Evolutionary conservation across 2,113 vertebrate genomes (phyloP).

Genomic region (Nannospalax galili): DNA sequence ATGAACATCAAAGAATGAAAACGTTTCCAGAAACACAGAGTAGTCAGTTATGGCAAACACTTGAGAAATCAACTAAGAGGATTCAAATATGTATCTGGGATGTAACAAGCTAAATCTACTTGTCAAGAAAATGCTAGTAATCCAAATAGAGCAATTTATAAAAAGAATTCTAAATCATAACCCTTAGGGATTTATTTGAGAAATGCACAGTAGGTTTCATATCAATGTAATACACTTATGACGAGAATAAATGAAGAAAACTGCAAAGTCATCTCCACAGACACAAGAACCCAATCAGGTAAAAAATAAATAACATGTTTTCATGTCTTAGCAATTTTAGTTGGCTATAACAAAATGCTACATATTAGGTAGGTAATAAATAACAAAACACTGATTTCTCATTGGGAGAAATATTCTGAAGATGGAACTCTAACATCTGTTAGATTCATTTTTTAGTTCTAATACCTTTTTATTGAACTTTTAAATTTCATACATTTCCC

Average conservation of each 20-base stretch:
- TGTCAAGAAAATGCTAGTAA: neutral
- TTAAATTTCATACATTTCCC: too few species aligned
- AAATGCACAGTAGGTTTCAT: neutral
- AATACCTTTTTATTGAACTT: too few species aligned
- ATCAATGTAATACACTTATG: neutral
- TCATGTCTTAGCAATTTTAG: neutral
- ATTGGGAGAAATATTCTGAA: neutral
- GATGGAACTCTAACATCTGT: neutral
- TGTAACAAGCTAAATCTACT: neutral
- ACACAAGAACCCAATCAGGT: neutral
- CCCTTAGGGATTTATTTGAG: neutral
- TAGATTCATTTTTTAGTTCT: too few species aligned
- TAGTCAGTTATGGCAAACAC: neutral
- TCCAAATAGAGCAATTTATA: neutral
- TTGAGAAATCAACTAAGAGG: neutral
- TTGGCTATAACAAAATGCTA: neutral
- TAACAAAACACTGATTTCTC: neutral
- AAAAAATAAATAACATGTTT: neutral
- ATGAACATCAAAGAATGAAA: neutral
- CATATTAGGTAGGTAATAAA: neutral
- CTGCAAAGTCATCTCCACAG: neutral
- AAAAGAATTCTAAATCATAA: neutral
- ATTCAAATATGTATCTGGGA: neutral
- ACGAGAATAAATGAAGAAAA: neutral
- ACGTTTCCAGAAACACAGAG: neutral